Conservation (phyloP, 2,888 invertebrate genomes). For the Malachius bipustulatus region DNA sequence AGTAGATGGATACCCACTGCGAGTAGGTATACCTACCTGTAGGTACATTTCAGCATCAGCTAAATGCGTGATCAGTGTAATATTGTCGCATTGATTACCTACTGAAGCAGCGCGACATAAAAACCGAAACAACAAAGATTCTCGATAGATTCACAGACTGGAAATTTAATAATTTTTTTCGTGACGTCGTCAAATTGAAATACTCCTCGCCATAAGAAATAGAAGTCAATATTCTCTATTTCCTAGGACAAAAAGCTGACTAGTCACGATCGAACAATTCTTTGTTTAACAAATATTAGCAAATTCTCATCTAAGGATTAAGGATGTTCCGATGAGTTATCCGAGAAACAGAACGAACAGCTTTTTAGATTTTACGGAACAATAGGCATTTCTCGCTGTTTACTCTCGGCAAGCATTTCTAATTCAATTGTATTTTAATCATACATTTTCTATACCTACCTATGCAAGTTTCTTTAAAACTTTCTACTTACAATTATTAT, state of each 20-base stretch:
- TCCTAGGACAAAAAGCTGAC: constrained; percentile 1
- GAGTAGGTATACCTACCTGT: no score
- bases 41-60: no score
- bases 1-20: no score
- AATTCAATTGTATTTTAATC: constrained; percentile 2
- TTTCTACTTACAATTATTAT: no score
- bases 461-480: no score
- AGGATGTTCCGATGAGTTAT: no score
- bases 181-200: not conserved
- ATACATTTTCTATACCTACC: no score
- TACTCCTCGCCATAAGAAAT: not conserved
- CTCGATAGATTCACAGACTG: not conserved
- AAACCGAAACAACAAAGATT: no score
- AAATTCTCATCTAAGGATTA: not conserved
- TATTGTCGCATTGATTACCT: no score
- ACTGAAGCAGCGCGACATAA: no score
- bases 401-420: not conserved
- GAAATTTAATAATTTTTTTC: not conserved
- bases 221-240: constrained; percentile 1
- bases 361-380: not conserved
- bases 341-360: no score
- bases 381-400: not conserved
- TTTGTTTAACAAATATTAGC: constrained; percentile 1
- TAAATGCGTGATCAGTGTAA: no score
- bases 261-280: constrained; percentile 3